Evolutionary conservation across 2,113 vertebrate genomes (phyloP).

Genomic region (Eulacestoma nigropectus): DNA sequence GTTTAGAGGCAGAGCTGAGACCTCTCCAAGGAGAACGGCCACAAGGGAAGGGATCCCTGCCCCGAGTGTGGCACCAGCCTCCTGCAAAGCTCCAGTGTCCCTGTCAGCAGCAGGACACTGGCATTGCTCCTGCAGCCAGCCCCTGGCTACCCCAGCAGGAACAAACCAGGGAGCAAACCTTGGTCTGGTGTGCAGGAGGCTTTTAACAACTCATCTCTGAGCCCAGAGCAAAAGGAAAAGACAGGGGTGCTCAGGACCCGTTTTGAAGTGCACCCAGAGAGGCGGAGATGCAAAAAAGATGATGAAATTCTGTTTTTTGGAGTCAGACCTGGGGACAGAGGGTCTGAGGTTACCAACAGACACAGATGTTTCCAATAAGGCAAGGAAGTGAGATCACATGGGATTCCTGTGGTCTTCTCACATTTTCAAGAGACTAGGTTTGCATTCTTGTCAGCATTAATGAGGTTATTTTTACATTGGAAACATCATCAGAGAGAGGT

Average conservation of each 20-base stretch:
- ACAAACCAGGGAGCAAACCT: not conserved
- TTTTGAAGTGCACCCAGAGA: not conserved
- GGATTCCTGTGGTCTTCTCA: slow-evolving; percentile 65
- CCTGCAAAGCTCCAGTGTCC: not conserved
- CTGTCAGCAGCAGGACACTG: not conserved
- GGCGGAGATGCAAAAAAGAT: not conserved
- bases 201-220: not conserved
- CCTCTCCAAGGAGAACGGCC: not conserved
- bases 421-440: slow-evolving; percentile 41
- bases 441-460: slow-evolving; percentile 32
- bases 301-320: slow-evolving; percentile 38
- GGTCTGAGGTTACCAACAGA: not conserved
- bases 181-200: not conserved
- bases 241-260: not conserved
- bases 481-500: not conserved
- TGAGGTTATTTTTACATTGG: slow-evolving; percentile 51
- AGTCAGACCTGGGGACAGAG: not conserved
- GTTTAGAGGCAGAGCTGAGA: not conserved
- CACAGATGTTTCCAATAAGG: slow-evolving; percentile 77
- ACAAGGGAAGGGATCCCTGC: not conserved
- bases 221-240: not conserved
- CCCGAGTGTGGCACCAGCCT: not conserved
- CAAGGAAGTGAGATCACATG: slow-evolving; percentile 54
- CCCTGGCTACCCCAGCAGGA: not conserved
- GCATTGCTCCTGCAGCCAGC: not conserved